Base-by-base conservation (phyloP, 2,888 invertebrate species). In the Drosophila melanosoma region DNA sequence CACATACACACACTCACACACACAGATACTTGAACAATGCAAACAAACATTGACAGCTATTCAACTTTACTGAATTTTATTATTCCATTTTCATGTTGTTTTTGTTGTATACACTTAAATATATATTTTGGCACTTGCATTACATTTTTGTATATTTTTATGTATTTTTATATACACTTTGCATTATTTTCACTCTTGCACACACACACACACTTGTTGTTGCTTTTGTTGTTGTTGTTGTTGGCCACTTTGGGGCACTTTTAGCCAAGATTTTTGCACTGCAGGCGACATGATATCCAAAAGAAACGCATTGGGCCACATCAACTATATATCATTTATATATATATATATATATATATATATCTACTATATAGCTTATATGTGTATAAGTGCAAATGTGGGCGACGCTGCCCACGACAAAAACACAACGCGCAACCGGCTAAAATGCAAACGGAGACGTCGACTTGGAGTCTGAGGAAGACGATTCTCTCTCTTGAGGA, bases 261-360 rank as follows among this genome's bases (percentile, higher is more conserved):
- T 76, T 52, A 74, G 73, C 82, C 66, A 69, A 69, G 78, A 71
- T 76, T 74, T 87, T 81, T 45, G 72, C 90, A 73, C 60, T 76
- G 87, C 85, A 81, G 81, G 90, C 89, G 85, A 86, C 85, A 86
- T 89, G 83, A 86, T 90, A 81, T 90, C 85, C 90, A 86, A 90
- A 88, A 74, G 71, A 76, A 82, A 78, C 65, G 89, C 89, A 81
- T 60, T 82, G 79, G 82, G 79, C 87, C 79, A 58, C 69, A 68
- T 65, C 65, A 83, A 72, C 68, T 72, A 66, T 60, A 63, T 60
- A 53, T 49, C 26, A 62, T 61, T 51, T 33, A 20, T 51, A n/a
- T 53, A 64, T 54, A 49, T 54, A 64, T 32, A 62, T 45, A 64
- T 69, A 62, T 42, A 38, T 36, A 52, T 42, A 32, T 33, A 66